Percentiles rank a stretch among this genome's conserved stretches.
These are phyloP conservation scores for Ophraella communa DNA, from an alignment of 2,888 invertebrate species.

Conservation along the genomic window DNA sequence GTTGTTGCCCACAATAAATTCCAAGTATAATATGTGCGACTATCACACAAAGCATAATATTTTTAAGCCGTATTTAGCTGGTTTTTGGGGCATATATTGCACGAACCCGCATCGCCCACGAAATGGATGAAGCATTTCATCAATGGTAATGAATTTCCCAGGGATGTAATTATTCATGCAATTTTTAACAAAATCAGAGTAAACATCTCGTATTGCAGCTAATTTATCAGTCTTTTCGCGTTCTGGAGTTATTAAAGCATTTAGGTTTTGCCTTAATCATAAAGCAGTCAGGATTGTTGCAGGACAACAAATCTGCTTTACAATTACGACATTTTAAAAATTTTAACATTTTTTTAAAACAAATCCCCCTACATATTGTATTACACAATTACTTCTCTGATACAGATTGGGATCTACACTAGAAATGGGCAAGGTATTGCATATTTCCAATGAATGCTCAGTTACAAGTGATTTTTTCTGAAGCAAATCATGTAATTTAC, in stretches of 20 bases:
- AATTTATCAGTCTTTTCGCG: too few species aligned
- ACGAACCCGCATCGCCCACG: too few species aligned
- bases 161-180: too few species aligned
- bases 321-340: neutral
- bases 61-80: too few species aligned
- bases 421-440: neutral
- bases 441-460: neutral
- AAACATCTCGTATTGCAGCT: neutral
- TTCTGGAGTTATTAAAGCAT: too few species aligned
- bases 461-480: neutral
- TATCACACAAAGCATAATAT: too few species aligned
- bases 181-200: too few species aligned
- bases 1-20: too few species aligned
- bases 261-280: neutral
- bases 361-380: neutral
- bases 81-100: too few species aligned
- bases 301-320: neutral
- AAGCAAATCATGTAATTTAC: constrained; percentile 14
- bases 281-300: constrained; percentile 2
- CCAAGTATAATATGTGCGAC: too few species aligned
- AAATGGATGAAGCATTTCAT: too few species aligned
- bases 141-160: too few species aligned
- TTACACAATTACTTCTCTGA: neutral
- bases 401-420: neutral
- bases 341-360: neutral